Evolutionary conservation across 2,888 invertebrate genomes (phyloP).

Genomic region (Tiliacea aurago): DNA sequence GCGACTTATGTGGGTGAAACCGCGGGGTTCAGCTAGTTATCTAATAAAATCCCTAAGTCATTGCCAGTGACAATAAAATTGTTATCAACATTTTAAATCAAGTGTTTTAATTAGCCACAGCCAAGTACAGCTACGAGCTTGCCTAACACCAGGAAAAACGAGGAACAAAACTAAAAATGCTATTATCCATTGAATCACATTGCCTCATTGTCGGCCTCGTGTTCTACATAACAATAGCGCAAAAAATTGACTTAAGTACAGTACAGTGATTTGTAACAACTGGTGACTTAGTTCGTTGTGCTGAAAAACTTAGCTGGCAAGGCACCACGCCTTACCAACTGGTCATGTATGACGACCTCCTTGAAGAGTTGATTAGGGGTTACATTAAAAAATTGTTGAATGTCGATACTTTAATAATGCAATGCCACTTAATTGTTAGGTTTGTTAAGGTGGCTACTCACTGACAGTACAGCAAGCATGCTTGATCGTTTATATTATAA

Average conservation of each 20-base stretch:
- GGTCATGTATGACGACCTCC: slow-evolving; percentile 35
- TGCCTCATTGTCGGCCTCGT: slow-evolving; percentile 59
- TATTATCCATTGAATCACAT: slow-evolving; percentile 54
- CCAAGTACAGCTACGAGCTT: not conserved
- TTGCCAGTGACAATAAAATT: not conserved
- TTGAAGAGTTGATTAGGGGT: slow-evolving; percentile 15
- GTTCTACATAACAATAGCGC: slow-evolving; percentile 59
- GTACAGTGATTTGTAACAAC: slow-evolving; percentile 13
- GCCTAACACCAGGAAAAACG: slow-evolving; percentile 49
- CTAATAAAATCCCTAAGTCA: too few relatives aligned
- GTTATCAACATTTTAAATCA: not conserved
- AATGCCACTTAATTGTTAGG: too few relatives aligned
- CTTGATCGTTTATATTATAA: too few relatives aligned
- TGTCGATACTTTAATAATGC: not conserved
- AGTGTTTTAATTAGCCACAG: not conserved
- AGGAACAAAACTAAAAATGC: slow-evolving; percentile 41
- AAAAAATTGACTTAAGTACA: slow-evolving; percentile 48
- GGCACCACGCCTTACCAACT: slow-evolving; percentile 28
- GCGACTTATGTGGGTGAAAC: too few relatives aligned
- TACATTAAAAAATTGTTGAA: not conserved
- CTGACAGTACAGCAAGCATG: too few relatives aligned
- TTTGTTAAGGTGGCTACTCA: too few relatives aligned
- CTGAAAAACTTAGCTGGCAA: slow-evolving; percentile 38
- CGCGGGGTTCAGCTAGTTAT: too few relatives aligned
- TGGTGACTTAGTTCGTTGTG: slow-evolving; percentile 15